Evolutionary conservation across 2,888 invertebrate genomes (phyloP).

Genomic region (Apamea sordens): DNA sequence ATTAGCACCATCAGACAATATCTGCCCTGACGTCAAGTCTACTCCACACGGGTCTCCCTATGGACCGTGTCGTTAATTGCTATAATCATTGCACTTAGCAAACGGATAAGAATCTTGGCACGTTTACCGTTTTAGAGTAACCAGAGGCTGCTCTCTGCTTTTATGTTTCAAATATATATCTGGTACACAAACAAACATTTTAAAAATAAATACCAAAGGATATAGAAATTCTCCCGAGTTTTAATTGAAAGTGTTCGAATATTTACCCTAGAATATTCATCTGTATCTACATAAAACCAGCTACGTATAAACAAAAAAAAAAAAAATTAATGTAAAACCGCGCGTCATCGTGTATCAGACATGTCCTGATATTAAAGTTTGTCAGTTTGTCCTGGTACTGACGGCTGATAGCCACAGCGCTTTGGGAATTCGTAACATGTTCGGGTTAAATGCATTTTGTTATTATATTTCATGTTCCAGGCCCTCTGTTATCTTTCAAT

Average conservation of each 20-base stretch:
- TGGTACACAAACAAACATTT: not conserved
- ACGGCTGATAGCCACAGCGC: constrained; percentile 61
- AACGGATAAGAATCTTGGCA: constrained; percentile 36
- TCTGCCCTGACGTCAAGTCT: constrained; percentile 17
- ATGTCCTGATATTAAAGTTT: constrained; percentile 63
- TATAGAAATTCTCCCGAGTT: not conserved
- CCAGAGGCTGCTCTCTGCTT: constrained; percentile 4
- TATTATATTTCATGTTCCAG: constrained; percentile 52
- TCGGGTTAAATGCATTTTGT: constrained; percentile 60
- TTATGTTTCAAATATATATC: not conserved
- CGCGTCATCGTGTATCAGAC: constrained; percentile 54
- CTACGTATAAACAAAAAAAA: constrained; percentile 19
- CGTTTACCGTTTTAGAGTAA: not conserved
- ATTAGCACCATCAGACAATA: constrained; percentile 40
- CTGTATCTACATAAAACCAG: constrained; percentile 4
- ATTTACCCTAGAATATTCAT: not conserved
- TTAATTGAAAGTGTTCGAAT: constrained; percentile 8
- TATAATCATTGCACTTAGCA: constrained; percentile 43
- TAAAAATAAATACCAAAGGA: not conserved
- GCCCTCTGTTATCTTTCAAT: constrained; percentile 49
- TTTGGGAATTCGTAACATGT: constrained; percentile 61
- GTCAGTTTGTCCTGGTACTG: constrained; percentile 59
- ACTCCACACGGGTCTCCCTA: constrained; percentile 33
- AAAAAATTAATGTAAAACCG: constrained; percentile 57
- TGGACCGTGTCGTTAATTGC: constrained; percentile 40